Percentiles rank a stretch among this genome's conserved stretches.
Evolutionary conservation across 1,140 invertebrate species (phyloP).

Genomic region (Copidosoma floridanum): DNA sequence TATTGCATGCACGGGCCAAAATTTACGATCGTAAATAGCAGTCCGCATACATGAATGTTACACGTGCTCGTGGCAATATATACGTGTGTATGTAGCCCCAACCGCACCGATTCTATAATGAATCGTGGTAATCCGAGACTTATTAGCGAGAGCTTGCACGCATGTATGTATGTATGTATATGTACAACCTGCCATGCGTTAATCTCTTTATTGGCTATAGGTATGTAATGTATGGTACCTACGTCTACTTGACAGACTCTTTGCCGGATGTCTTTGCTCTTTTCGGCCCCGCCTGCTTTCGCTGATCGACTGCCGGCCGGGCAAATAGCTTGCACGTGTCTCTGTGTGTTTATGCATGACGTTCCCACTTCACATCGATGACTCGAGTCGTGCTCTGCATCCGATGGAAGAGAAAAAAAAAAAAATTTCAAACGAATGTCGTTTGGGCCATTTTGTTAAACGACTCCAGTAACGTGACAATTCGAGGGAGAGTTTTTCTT

Average conservation of each 20-base stretch:
- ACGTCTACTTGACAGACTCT: no score
- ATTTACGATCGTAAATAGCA: slow-evolving; percentile 17
- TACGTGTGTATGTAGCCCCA: no score
- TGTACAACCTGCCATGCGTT: slow-evolving; percentile 12
- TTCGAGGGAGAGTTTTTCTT: no score
- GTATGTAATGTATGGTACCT: no score
- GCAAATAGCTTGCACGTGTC: background rate
- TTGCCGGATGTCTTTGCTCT: slow-evolving; percentile 4
- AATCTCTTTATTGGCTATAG: slow-evolving; percentile 25
- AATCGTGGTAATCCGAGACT: slow-evolving; percentile 28
- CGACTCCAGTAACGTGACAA: no score
- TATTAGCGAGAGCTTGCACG: slow-evolving; percentile 19
- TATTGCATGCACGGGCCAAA: background rate
- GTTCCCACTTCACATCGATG: background rate
- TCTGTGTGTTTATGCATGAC: no score
- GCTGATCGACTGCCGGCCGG: no score
- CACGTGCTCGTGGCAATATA: no score
- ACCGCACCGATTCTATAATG: slow-evolving; percentile 23
- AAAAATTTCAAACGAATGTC: no score
- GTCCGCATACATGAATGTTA: no score
- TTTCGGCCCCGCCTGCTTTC: background rate
- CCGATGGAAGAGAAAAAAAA: background rate
- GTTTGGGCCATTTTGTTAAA: no score
- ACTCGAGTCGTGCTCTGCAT: background rate
- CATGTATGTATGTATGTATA: no score